phyloP scores from a whole-genome alignment of 1,140 invertebrate species.

The Drepana arcuata region DNA sequence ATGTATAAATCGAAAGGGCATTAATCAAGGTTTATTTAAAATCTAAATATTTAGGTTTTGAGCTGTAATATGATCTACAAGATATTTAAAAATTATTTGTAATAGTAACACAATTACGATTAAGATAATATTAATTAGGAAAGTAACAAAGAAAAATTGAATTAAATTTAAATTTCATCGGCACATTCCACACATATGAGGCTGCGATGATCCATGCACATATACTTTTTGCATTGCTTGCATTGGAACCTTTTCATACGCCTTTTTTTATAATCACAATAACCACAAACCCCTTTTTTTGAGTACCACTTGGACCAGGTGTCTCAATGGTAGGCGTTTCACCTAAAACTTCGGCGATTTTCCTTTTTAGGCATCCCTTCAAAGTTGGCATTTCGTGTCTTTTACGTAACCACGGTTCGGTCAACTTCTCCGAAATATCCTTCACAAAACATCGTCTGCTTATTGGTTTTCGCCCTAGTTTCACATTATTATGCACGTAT shows the following conservation, averaged over 20 bases:
- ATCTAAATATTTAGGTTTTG: constrained; percentile 1
- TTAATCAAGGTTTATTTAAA: too few species aligned
- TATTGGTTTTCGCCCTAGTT: constrained; percentile 1
- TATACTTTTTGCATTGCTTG: constrained; percentile 5
- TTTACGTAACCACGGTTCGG: constrained; percentile 11
- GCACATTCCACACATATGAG: background rate
- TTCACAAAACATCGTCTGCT: constrained; percentile 6
- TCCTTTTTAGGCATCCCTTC: constrained; percentile 5
- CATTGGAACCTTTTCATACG: constrained; percentile 3
- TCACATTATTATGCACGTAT: constrained; percentile 4
- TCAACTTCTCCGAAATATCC: constrained; percentile 4
- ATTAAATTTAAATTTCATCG: background rate
- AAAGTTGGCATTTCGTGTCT: constrained; percentile 2
- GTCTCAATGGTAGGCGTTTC: background rate
- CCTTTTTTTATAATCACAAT: constrained; percentile 5
- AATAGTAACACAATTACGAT: constrained; percentile 7
- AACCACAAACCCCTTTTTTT: constrained; percentile 4
- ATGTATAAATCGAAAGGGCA: too few species aligned
- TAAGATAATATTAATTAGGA: constrained; percentile 6
- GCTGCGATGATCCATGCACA: constrained; percentile 6
- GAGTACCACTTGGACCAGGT: constrained; percentile 2
- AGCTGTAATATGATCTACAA: constrained; percentile 7
- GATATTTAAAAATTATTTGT: constrained; percentile 2
- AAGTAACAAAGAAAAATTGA: background rate
- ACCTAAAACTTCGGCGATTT: constrained; percentile 1